Evolutionary conservation across 37 sponge, comb jelly and placozoan species (phyloP).

Genomic region (Petrosia ficiformis): DNA sequence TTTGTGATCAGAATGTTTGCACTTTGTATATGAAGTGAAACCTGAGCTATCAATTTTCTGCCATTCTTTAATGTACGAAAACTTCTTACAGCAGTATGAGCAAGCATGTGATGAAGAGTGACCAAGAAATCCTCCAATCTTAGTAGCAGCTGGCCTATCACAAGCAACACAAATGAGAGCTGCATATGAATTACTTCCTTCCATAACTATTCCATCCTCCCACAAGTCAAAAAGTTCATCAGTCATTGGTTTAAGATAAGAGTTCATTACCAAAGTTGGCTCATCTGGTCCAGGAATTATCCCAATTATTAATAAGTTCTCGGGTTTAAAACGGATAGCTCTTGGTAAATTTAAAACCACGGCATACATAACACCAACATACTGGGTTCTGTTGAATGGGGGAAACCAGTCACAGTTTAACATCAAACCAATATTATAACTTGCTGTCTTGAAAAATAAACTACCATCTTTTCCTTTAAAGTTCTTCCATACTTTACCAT

Average conservation of each 20-base stretch:
- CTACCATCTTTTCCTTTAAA: constrained; percentile 39
- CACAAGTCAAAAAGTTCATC: not conserved
- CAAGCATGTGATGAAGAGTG: constrained; percentile 25
- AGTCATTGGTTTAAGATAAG: constrained; percentile 30
- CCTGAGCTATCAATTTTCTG: not conserved
- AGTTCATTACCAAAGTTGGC: constrained; percentile 33
- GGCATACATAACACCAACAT: constrained; percentile 58
- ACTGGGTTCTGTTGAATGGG: constrained; percentile 31
- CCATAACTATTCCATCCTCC: constrained; percentile 1
- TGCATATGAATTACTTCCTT: not conserved
- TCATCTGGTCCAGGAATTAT: constrained; percentile 68
- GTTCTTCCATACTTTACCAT: constrained; percentile 60
- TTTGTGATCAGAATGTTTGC: too few relatives aligned
- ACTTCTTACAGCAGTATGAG: constrained; percentile 37
- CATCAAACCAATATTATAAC: not conserved
- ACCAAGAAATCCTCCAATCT: constrained; percentile 35
- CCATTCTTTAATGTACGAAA: too few relatives aligned
- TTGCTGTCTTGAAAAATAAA: not conserved
- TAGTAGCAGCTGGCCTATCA: constrained; percentile 47
- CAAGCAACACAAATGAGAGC: constrained; percentile 36
- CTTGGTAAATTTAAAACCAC: constrained; percentile 48
- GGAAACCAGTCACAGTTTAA: constrained; percentile 54
- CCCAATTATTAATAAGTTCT: constrained; percentile 47
- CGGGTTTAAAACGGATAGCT: constrained; percentile 21
- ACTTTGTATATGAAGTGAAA: too few relatives aligned